Evolutionary conservation across 2,888 invertebrate genomes (phyloP), one percentile per base, ranked within the genome.

Genomic region (Saturnia japonica): DNA sequence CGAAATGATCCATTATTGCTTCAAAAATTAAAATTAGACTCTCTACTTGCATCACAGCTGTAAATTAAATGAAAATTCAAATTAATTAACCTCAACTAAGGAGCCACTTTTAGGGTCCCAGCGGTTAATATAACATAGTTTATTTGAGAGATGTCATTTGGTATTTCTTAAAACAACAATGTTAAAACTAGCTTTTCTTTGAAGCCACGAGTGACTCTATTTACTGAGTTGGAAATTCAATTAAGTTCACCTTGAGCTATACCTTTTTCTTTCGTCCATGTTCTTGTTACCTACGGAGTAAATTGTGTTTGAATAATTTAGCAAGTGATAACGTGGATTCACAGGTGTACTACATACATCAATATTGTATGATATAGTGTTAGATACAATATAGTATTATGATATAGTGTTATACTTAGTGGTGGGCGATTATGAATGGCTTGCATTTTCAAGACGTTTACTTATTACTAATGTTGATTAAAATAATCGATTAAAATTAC

Each of bases 1-100:
- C n/a, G n/a, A n/a, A n/a, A n/a, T n/a, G n/a, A n/a, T n/a, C n/a
- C n/a, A n/a, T n/a, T n/a, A n/a, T n/a, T n/a, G n/a, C n/a, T n/a
- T n/a, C n/a, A n/a, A n/a, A n/a, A n/a, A n/a, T n/a, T n/a, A n/a
- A n/a, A n/a, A n/a, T n/a, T n/a, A n/a, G n/a, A n/a, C n/a, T 72
- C 75, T 74, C 71, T 7, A 73, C 71, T 69, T 69, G 68, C 73
- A 76, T 70, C 69, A 43, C 72, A 71, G 60, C 70, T 54, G 74
- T n/a, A 57, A n/a, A 73, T 66, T 74, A 73, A 72, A 75, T 75
- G 67, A 75, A 75, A 75, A 75, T 76, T 78, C 40, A 76, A 75
- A 75, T 76, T 75, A 79, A 78, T 76, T 75, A 75, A 77, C 71
- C 68, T 47, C 71, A 25, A 0, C 57, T 28, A 71, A 72, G 40